Evolutionary conservation across 2,113 vertebrate species (phyloP).

Genomic region (Nothoprocta perdicaria): DNA sequence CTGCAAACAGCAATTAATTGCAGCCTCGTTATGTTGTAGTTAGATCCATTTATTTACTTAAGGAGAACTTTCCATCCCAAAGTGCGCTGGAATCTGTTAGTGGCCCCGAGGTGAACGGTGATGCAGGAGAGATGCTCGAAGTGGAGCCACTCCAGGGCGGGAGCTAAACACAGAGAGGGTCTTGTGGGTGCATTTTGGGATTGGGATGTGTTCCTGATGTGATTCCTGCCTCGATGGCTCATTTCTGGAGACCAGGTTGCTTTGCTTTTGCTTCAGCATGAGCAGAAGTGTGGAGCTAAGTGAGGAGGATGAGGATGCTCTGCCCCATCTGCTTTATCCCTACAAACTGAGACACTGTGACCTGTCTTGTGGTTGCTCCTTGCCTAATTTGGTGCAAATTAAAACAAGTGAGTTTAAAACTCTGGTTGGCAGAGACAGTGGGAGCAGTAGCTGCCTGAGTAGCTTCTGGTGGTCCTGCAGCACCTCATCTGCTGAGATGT

Average conservation of each 20-base stretch:
- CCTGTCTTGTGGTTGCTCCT: neutral
- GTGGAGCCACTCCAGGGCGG: neutral
- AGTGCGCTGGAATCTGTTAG: conserved; percentile 28
- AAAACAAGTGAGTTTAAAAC: neutral
- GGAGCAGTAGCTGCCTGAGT: neutral
- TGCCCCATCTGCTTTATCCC: neutral
- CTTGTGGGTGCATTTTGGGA: neutral
- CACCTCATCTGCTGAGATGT: neutral
- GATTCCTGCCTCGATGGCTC: neutral
- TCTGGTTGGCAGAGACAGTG: too few relatives aligned
- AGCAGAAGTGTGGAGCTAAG: rapidly evolving
- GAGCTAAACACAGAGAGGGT: neutral
- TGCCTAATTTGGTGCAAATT: neutral
- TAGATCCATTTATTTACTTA: conserved; percentile 56
- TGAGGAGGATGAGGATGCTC: neutral
- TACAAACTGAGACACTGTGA: rapidly evolving
- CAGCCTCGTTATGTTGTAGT: conserved; percentile 13
- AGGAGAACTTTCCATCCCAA: conserved; percentile 11
- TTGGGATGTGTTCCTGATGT: neutral
- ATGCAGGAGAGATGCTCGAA: neutral
- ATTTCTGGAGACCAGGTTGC: neutral
- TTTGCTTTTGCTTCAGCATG: rapidly evolving
- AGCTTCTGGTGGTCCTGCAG: neutral
- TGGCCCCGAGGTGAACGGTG: conserved; percentile 1
- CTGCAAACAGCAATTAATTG: conserved; percentile 48